Conservation (phyloP, 2,888 invertebrate genomes). For the Helobdella robusta region DNA sequence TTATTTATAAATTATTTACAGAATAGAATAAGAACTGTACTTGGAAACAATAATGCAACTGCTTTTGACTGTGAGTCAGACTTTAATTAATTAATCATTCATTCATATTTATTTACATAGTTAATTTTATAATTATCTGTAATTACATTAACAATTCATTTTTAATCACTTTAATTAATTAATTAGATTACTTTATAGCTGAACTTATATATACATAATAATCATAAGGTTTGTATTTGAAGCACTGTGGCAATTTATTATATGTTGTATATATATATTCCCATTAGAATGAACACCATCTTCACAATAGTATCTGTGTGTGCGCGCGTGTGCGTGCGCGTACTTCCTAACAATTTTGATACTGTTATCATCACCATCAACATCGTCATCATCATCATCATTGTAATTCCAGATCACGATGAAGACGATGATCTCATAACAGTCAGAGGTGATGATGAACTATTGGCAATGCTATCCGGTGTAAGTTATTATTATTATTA, state of each 20-base stretch:
- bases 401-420: slow-evolving; percentile 36
- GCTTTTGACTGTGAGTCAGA: slow-evolving; percentile 19
- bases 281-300: no score
- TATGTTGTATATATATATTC: no score
- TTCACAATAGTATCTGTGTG: no score
- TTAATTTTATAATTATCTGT: not conserved
- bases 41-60: not conserved
- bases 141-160: not conserved
- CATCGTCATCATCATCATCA: no score
- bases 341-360: no score
- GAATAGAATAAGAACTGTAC: slow-evolving; percentile 3
- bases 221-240: not conserved
- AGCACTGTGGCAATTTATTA: not conserved
- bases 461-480: slow-evolving; percentile 43
- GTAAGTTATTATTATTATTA: no score
- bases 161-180: not conserved
- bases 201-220: not conserved
- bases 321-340: no score
- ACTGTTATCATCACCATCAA: no score
- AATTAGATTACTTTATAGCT: not conserved
- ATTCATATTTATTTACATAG: not conserved
- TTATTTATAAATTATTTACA: not conserved
- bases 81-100: not conserved
- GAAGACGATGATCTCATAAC: slow-evolving; percentile 47
- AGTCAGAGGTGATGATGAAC: slow-evolving; percentile 46